These are phyloP conservation scores for Mellilla xanthometata DNA, from an alignment of 2,888 invertebrate species.

Conservation along the genomic window DNA sequence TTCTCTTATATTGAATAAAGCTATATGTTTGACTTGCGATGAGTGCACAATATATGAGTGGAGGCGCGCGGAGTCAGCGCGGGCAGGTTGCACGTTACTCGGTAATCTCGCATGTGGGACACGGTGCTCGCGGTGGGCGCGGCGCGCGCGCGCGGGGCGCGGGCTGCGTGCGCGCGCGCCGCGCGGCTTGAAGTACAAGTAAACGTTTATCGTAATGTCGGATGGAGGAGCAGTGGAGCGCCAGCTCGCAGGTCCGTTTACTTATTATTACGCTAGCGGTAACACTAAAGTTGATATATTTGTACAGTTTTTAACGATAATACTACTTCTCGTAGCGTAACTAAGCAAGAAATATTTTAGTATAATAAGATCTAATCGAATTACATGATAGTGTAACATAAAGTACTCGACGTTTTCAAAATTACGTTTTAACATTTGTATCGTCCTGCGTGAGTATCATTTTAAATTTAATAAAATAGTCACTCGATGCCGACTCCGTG, in stretches of 20 bases:
- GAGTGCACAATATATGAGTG: no score
- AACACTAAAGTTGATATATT: constrained; percentile 66
- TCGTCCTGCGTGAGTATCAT: constrained; percentile 61
- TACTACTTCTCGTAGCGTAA: constrained; percentile 73
- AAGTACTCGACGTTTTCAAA: constrained; percentile 66
- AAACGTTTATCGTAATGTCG: constrained; percentile 47
- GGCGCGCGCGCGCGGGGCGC: no score
- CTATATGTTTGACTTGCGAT: no score
- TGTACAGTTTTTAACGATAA: constrained; percentile 80
- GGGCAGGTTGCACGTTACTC: constrained; percentile 44
- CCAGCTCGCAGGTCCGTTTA: constrained; percentile 32
- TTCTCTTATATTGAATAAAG: no score
- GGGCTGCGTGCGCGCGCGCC: constrained; percentile 29
- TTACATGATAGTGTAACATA: constrained; percentile 77
- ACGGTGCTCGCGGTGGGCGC: constrained; percentile 59
- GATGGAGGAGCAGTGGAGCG: no score
- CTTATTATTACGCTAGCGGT: constrained; percentile 58
- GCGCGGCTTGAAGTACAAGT: constrained; percentile 65
- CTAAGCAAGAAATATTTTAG: constrained; percentile 80
- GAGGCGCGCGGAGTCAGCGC: not conserved
- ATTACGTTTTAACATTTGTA: constrained; percentile 66
- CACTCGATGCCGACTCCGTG: constrained; percentile 70
- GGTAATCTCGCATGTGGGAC: constrained; percentile 60
- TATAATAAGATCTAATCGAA: constrained; percentile 81
- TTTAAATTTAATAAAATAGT: constrained; percentile 55